Evolutionary conservation across 2,888 invertebrate species (phyloP), one percentile per base, ranked within the genome.

Genomic region (Aporophyla nigra): DNA sequence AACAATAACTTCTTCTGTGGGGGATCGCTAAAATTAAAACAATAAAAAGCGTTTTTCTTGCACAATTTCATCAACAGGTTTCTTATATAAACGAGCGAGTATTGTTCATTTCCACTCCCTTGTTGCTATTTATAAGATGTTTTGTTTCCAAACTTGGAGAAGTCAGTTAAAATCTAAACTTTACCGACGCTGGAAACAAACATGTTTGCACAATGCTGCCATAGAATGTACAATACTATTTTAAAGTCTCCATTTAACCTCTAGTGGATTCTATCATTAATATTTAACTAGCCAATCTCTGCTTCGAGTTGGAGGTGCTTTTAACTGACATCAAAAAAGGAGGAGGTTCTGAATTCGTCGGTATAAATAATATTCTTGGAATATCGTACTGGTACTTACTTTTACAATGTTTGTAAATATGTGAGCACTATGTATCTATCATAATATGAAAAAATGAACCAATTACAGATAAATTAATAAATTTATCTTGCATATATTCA

Each of bases 241-340:
- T 78, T 73, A 74, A 81, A 85, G 76, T 67, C 76, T 63, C 58
- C 21, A 76, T 69, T 83, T 68, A 80, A 85, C 66, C 76, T 78
- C 75, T 71, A 71, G 78, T 27, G 71, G 68, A 82, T 76, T 79
- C 76, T 78, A 77, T 73, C 75, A 73, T 85, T 83, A 78, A 83
- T 83, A 85, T 86, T 83, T 71, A 76, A 84, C 78, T 71, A 71
- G 46, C 58, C 70, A 78, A 87, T 86, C 72, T 83, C 53, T 54
- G 66, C 61, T 65, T 66, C 27, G 58, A 67, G 70, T 67, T 74
- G 71, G 63, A 61, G 75, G 58, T 68, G 68, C 49, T 78, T 73
- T 80, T 77, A 63, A 73, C 70, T 1, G 43, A 7, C 7, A 9
- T 43, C 1, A 9, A 46, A 46, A 46, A 46, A 46, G 43, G 43